Conservation (phyloP, 2,888 invertebrate genomes). For the Drosophila flavopinicola region DNA sequence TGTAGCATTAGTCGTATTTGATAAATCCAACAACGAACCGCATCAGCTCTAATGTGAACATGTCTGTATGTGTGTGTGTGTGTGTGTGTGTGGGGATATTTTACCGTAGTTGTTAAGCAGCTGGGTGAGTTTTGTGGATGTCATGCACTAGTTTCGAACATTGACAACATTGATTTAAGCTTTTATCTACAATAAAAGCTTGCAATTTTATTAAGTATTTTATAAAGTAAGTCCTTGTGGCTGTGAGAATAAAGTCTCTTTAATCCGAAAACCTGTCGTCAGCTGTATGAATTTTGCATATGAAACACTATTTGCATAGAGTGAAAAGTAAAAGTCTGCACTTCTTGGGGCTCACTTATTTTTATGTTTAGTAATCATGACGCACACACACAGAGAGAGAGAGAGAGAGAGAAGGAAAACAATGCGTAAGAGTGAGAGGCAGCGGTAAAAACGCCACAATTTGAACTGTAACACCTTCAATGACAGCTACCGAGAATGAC, state of each 20-base stretch:
- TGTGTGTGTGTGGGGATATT: no score
- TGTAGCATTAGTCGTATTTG: slow-evolving; percentile 20
- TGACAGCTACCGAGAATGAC: slow-evolving; percentile 71
- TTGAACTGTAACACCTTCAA: slow-evolving; percentile 78
- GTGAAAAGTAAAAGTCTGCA: slow-evolving; percentile 35
- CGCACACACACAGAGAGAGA: slow-evolving; percentile 1
- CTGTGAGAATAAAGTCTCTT: slow-evolving; percentile 9
- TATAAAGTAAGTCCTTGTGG: slow-evolving; percentile 3
- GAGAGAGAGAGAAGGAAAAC: neutral
- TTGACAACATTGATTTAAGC: slow-evolving; percentile 43
- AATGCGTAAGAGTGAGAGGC: slow-evolving; percentile 4
- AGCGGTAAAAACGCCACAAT: slow-evolving; percentile 59
- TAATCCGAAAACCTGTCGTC: slow-evolving; percentile 21
- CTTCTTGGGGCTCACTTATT: slow-evolving; percentile 25
- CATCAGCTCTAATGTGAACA: slow-evolving; percentile 17
- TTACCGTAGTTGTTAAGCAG: slow-evolving; percentile 10
- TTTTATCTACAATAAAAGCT: slow-evolving; percentile 4
- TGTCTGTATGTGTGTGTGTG: slow-evolving; percentile 5
- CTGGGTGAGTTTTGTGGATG: slow-evolving; percentile 28
- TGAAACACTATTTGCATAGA: slow-evolving; percentile 52
- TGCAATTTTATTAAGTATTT: slow-evolving; percentile 20
- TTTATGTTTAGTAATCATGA: slow-evolving; percentile 51
- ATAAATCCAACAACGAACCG: slow-evolving; percentile 27
- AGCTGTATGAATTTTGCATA: slow-evolving; percentile 36
- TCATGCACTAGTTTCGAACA: slow-evolving; percentile 22